Evolutionary conservation across 2,113 vertebrate species (phyloP).

Genomic region (Oryzias javanicus): DNA sequence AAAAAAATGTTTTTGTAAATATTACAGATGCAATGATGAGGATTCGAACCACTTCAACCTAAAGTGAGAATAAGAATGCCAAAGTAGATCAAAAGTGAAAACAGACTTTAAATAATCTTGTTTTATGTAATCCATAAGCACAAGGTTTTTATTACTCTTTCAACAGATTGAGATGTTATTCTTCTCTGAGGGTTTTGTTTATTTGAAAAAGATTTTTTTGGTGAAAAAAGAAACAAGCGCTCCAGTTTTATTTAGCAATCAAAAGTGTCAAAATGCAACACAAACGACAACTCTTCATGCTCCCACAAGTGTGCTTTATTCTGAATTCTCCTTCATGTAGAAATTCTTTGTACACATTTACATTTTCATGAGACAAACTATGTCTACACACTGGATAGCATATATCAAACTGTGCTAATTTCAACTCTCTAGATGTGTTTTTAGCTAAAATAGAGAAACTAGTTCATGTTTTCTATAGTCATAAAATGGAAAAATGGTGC

Average conservation of each 20-base stretch:
- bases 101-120: too few species aligned
- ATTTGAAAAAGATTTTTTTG: too few species aligned
- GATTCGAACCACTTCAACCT: too few species aligned
- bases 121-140: background rate
- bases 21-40: too few species aligned
- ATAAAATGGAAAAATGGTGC: conserved; percentile 39
- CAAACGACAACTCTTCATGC: conserved; percentile 4
- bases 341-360: conserved; percentile 70
- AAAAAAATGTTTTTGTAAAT: too few species aligned
- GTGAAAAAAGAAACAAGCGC: too few species aligned
- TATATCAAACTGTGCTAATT: conserved; percentile 31
- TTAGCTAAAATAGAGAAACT: conserved; percentile 26
- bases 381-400: conserved; percentile 37
- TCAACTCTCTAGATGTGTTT: conserved; percentile 46
- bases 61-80: too few species aligned
- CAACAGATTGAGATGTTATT: background rate
- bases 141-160: background rate
- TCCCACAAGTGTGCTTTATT: conserved; percentile 59
- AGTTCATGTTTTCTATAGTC: conserved; percentile 27
- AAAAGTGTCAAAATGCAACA: background rate
- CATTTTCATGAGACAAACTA: conserved; percentile 40
- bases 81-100: too few species aligned
- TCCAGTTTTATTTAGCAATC: background rate
- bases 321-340: conserved; percentile 43
- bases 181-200: background rate